Evolutionary conservation across 2,113 vertebrate species (phyloP), one percentile per base, ranked within the genome.

Genomic region (Oophaga pumilio): DNA sequence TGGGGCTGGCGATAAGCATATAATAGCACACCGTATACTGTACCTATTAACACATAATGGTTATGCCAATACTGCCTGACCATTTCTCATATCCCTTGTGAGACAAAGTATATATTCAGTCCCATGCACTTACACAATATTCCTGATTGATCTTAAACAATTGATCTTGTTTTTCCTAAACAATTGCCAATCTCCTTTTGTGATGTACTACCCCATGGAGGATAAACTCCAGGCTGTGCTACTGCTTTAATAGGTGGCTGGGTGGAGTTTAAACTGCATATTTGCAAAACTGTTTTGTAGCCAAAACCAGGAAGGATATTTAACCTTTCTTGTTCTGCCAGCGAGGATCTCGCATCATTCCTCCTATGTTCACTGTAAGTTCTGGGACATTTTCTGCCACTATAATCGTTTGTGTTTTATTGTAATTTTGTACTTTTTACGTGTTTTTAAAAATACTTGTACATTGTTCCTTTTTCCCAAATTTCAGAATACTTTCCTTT

Each of bases 241-340:
- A 24, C n/a, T 20, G 52, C 86, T 87, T 77, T 83, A 88, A 76
- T 64, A 76, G 56, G 57, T 52, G 13, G 15, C 18, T 74, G 86
- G 86, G 86, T 76, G 86, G 86, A 88, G 86, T 66, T 76, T 64
- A 64, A 26, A 56, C 43, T 59, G 68, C 33, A 56, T 56, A 83
- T 83, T 74, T 76, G 66, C 64, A 52, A 57, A 82, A 62, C 56
- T 13, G 43, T 88, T 81, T 76, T 64, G 43, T 83, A 73, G 52
- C 22, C 28, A 49, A 76, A 83, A 88, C 69, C 86, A 83, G 86
- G 78, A 87, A 87, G 78, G 86, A 82, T 82, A 87, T 82, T 62
- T 83, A 59, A 88, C 69, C 86, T 88, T 83, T 82, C 43, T 56
- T n/a, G n/a, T 62, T 33, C 22, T 49, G 68, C 78, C 64, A 50